phyloP scores from a whole-genome alignment of 2,113 vertebrate genomes.

The Callaeas wilsoni region DNA sequence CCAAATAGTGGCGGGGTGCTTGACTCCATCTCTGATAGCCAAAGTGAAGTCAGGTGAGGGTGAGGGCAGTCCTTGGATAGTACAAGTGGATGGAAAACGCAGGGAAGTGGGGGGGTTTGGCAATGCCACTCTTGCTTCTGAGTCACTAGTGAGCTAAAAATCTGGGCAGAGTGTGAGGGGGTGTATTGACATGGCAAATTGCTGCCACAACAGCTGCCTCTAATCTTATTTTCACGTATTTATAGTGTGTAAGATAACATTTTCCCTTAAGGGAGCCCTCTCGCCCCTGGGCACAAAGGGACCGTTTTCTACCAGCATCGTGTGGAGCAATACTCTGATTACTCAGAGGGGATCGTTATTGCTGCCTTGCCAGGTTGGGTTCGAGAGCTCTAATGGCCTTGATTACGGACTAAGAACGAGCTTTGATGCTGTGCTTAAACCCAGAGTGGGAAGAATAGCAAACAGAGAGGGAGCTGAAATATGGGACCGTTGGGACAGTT shows the following conservation, averaged over 20 bases:
- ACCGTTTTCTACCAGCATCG: not conserved
- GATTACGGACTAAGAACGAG: not conserved
- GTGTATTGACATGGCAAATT: not conserved
- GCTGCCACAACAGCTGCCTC: conserved; percentile 36
- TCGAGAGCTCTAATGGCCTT: not conserved
- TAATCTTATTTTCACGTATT: conserved; percentile 57
- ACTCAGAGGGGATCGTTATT: not conserved
- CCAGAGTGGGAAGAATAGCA: not conserved
- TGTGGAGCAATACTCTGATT: not conserved
- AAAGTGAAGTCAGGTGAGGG: not conserved
- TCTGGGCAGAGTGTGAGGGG: not conserved
- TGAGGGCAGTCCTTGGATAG: not conserved
- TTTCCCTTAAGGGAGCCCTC: conserved; percentile 33
- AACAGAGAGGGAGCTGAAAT: conserved; percentile 3
- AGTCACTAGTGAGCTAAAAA: not conserved
- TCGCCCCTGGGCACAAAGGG: not conserved
- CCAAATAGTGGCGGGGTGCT: not conserved
- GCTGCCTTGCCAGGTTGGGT: not conserved
- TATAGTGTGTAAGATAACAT: conserved; percentile 48
- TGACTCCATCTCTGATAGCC: not conserved
- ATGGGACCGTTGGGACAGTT: not conserved
- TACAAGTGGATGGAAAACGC: not conserved
- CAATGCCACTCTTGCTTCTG: not conserved
- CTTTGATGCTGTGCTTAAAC: not conserved
- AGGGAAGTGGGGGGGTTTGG: not conserved